phyloP scores from a whole-genome alignment of 2,797 vertebrate species.

The Salmo trutta region DNA sequence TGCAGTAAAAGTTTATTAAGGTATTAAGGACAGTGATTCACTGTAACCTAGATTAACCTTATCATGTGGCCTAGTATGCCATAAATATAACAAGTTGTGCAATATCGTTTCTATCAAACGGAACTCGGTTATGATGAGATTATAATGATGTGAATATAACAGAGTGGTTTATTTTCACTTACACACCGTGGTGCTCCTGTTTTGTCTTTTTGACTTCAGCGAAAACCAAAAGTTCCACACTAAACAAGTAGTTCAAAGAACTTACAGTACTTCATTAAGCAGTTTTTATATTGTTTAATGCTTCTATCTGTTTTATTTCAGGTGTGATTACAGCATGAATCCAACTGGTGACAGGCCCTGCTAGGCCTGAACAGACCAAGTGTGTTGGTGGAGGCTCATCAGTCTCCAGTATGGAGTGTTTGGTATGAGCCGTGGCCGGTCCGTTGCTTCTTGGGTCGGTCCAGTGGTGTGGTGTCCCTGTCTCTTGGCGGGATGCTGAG shows the following conservation, averaged over 20 bases:
- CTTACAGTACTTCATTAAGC: neutral
- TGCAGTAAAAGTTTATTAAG: too few relatives aligned
- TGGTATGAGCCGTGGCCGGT: slow-evolving; percentile 63
- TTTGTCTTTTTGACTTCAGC: neutral
- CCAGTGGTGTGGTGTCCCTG: slow-evolving; percentile 17
- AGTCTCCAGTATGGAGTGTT: slow-evolving; percentile 56
- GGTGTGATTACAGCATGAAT: slow-evolving; percentile 69
- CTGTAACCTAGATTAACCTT: too few relatives aligned
- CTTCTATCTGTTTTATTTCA: slow-evolving; percentile 58
- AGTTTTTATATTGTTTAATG: slow-evolving; percentile 16
- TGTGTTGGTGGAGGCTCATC: slow-evolving; percentile 32
- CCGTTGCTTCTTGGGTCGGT: slow-evolving; percentile 60
- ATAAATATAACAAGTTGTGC: too few relatives aligned
- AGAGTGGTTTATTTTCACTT: neutral
- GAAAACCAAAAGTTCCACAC: neutral
- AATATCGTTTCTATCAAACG: neutral
- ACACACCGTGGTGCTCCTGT: neutral
- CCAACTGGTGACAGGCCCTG: slow-evolving; percentile 33
- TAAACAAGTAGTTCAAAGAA: neutral
- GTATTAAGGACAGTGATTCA: too few relatives aligned
- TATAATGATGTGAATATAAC: neutral
- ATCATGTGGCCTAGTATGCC: too few relatives aligned
- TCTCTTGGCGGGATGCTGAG: slow-evolving; percentile 85
- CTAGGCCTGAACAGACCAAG: slow-evolving; percentile 51
- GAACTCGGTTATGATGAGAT: neutral